Evolutionary conservation across 2,888 invertebrate genomes (phyloP).

Genomic region (Laspeyria flexula): DNA sequence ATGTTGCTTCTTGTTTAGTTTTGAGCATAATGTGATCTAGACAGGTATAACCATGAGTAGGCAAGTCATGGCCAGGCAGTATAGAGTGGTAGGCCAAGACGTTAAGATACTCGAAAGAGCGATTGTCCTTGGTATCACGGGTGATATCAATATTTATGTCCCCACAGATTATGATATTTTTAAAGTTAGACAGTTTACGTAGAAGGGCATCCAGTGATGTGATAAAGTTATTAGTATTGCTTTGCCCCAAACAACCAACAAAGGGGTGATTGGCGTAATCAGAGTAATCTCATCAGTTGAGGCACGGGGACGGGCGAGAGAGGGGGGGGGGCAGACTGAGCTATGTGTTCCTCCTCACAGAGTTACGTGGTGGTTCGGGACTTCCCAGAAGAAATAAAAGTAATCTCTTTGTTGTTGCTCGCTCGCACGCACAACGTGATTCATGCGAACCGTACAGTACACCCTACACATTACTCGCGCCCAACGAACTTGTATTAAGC

Average conservation of each 20-base stretch:
- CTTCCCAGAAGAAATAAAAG: not conserved
- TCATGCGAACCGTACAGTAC: not conserved
- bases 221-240: not conserved
- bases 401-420: not conserved
- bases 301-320: not conserved
- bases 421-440: not conserved
- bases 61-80: no score
- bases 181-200: not conserved
- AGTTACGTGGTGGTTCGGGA: not conserved
- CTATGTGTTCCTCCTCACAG: constrained; percentile 5
- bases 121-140: not conserved
- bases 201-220: not conserved
- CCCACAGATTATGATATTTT: not conserved
- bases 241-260: constrained; percentile 1
- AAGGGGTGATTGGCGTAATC: constrained; percentile 8
- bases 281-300: constrained; percentile 1
- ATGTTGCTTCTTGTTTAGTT: no score
- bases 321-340: constrained; percentile 1
- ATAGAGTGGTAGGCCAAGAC: no score
- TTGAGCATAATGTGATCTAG: no score
- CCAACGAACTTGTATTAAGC: no score
- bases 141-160: not conserved
- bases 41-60: no score
- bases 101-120: not conserved
- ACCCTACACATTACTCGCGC: no score